Conservation (phyloP, 1,140 invertebrate species). For the Schlechtendalia chinensis region DNA sequence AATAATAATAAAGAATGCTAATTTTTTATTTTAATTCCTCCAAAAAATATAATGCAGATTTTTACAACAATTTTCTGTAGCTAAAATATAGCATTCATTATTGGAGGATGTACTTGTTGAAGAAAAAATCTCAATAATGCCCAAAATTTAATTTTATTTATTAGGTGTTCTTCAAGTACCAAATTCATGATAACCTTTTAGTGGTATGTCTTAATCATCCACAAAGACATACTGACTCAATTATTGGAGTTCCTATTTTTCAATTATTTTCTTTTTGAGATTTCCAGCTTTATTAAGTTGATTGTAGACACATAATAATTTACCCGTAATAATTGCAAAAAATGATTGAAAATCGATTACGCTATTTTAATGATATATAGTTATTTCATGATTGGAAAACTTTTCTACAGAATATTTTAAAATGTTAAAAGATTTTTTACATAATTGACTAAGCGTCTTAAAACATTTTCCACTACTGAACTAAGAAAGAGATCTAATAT, state of each 20-base stretch:
- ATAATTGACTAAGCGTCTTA: too few relatives aligned
- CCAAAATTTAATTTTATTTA: conserved; percentile 53
- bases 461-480: too few relatives aligned
- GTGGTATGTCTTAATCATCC: conserved; percentile 50
- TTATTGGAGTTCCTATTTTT: conserved; percentile 34
- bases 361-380: conserved; percentile 28
- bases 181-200: conserved; percentile 49
- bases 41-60: conserved; percentile 49
- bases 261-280: conserved; percentile 7
- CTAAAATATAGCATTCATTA: conserved; percentile 50
- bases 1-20: conserved; percentile 50
- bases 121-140: conserved; percentile 52
- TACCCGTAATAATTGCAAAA: conserved; percentile 1
- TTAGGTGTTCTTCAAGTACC: conserved; percentile 49
- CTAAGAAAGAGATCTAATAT: too few relatives aligned
- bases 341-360: conserved; percentile 14
- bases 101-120: conserved; percentile 38
- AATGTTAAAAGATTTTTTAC: too few relatives aligned
- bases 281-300: conserved; percentile 18
- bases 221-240: conserved; percentile 51
- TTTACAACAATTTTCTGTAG: conserved; percentile 27
- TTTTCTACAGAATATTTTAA: too few relatives aligned
- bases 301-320: background rate
- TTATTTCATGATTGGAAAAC: too few relatives aligned
- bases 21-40: conserved; percentile 52